phyloP scores from a whole-genome alignment of 35 echinoderm and acorn worm genomes.

The Stichopus chloronotus region DNA sequence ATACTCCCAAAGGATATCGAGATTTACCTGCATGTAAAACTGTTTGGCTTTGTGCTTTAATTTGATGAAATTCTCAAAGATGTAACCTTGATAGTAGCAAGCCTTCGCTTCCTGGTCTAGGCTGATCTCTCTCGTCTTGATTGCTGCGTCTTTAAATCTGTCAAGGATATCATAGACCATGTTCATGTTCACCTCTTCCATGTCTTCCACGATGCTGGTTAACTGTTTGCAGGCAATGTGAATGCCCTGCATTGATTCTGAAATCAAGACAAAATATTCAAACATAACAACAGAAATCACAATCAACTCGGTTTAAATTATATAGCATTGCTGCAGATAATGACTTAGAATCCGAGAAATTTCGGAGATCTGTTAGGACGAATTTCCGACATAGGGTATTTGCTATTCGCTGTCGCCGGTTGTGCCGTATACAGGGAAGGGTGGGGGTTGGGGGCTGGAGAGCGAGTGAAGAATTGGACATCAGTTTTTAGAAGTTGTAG shows the following conservation, averaged over 20 bases:
- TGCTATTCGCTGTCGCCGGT: too few relatives aligned
- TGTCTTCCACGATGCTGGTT: not conserved
- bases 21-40: not conserved
- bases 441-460: too few relatives aligned
- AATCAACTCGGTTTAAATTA: not conserved
- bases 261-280: not conserved
- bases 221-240: not conserved
- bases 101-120: constrained; percentile 25
- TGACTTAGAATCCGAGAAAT: too few relatives aligned
- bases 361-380: too few relatives aligned
- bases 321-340: too few relatives aligned
- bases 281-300: not conserved
- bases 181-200: constrained; percentile 12
- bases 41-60: not conserved
- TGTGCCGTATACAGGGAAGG: too few relatives aligned
- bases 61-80: not conserved
- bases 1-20: too few relatives aligned
- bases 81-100: constrained; percentile 8
- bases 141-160: constrained; percentile 24
- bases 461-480: too few relatives aligned
- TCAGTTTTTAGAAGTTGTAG: too few relatives aligned
- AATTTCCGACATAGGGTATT: too few relatives aligned
- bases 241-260: constrained; percentile 22
- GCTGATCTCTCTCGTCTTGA: constrained; percentile 30
- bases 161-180: constrained; percentile 43